Evolutionary conservation across 1,140 invertebrate species (phyloP).

Genomic region (Drosophila arizonae): DNA sequence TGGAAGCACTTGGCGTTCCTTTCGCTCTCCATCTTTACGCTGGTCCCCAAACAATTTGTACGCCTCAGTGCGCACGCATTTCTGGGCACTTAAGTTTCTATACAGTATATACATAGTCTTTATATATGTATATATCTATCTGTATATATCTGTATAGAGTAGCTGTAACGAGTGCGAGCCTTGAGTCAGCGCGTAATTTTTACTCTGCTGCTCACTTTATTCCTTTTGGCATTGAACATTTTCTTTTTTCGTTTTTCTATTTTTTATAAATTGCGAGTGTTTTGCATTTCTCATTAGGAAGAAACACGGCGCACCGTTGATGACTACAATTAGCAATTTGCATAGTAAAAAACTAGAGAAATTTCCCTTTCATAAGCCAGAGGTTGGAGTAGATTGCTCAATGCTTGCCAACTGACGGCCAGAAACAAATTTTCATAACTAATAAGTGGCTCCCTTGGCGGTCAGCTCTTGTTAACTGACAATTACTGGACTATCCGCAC

Average conservation of each 20-base stretch:
- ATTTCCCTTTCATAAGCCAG: constrained; percentile 46
- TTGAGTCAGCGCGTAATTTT: constrained; percentile 61
- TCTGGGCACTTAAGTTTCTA: constrained; percentile 80
- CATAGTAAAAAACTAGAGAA: constrained; percentile 72
- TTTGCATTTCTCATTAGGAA: constrained; percentile 76
- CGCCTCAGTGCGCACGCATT: constrained; percentile 75
- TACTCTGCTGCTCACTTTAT: constrained; percentile 30
- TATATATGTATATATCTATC: too few relatives aligned
- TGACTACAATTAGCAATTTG: constrained; percentile 79
- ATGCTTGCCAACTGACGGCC: constrained; percentile 33
- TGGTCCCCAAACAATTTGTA: constrained; percentile 77
- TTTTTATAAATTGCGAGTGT: constrained; percentile 74
- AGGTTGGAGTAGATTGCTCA: neutral
- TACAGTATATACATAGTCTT: constrained; percentile 33
- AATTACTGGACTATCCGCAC: neutral
- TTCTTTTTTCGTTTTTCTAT: constrained; percentile 52
- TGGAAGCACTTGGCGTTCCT: constrained; percentile 13
- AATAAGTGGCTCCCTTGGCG: constrained; percentile 40
- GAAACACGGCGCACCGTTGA: constrained; percentile 45
- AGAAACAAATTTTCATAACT: constrained; percentile 63
- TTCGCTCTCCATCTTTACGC: constrained; percentile 24
- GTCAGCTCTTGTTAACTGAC: constrained; percentile 17
- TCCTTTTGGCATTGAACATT: constrained; percentile 65
- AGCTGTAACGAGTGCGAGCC: constrained; percentile 26
- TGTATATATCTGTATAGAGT: neutral